Percentiles rank a stretch among this genome's conserved stretches.
Conservation (phyloP, 2,113 vertebrate species). For the Gambusia holbrooki region DNA sequence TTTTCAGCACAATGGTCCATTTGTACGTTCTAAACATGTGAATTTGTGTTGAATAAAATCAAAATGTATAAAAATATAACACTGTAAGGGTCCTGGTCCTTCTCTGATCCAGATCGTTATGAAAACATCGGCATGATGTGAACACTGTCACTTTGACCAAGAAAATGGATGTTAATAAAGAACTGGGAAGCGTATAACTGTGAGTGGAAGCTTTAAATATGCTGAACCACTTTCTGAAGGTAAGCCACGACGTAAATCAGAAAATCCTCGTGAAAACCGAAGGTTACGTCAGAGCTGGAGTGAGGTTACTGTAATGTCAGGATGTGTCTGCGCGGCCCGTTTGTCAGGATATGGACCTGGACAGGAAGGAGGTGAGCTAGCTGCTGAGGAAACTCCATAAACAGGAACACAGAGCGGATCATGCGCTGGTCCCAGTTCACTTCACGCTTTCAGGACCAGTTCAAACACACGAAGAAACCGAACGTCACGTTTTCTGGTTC, state of each 20-base stretch:
- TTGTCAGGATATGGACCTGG: constrained; percentile 57
- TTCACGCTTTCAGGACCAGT: background rate
- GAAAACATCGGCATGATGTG: background rate
- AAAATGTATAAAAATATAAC: background rate
- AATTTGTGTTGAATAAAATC: background rate
- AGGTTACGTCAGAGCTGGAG: background rate
- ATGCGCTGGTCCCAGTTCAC: constrained; percentile 10
- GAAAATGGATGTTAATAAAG: constrained; percentile 22
- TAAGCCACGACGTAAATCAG: background rate
- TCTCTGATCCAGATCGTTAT: background rate
- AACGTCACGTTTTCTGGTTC: background rate
- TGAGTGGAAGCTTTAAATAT: background rate
- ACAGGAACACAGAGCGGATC: constrained; percentile 60
- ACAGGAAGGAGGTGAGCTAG: constrained; percentile 70
- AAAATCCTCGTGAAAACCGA: background rate
- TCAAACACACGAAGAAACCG: background rate
- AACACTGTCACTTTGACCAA: background rate
- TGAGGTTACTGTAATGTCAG: background rate
- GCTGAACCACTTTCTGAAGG: background rate
- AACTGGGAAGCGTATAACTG: constrained; percentile 10
- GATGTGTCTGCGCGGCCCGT: constrained; percentile 17
- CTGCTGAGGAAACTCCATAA: constrained; percentile 62
- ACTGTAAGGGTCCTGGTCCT: too few species aligned
- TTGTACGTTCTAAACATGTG: too few species aligned
- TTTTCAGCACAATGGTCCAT: too few species aligned